Percentiles rank a stretch among this genome's conserved stretches.
Conservation (phyloP, 2,888 invertebrate species). For the Cephus runcator region DNA sequence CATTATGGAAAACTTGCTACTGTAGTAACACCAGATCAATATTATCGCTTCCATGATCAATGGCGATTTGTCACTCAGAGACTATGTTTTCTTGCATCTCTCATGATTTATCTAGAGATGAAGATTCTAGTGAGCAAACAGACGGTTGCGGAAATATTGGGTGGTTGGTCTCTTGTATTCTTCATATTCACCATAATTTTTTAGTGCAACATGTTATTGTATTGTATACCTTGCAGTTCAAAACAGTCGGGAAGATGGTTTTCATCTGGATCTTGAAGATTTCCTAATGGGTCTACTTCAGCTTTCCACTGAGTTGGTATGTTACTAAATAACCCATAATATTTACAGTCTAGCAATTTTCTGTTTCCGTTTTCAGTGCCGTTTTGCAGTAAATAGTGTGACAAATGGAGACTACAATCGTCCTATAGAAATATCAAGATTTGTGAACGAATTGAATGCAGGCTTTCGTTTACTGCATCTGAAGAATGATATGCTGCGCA, state of each 20-base stretch:
- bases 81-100: slow-evolving; percentile 80
- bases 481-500: slow-evolving; percentile 89
- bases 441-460: slow-evolving; percentile 87
- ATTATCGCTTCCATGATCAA: slow-evolving; percentile 88
- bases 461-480: slow-evolving; percentile 90
- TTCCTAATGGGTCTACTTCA: slow-evolving; percentile 86
- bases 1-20: slow-evolving; percentile 74
- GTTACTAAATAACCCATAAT: slow-evolving; percentile 30
- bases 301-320: slow-evolving; percentile 86
- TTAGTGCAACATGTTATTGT: neutral
- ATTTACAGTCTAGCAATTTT: neutral
- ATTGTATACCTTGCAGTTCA: slow-evolving; percentile 71
- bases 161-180: slow-evolving; percentile 68
- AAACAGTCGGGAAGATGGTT: slow-evolving; percentile 76
- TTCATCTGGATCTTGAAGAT: slow-evolving; percentile 92
- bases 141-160: slow-evolving; percentile 81
- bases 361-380: slow-evolving; percentile 68
- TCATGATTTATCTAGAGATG: slow-evolving; percentile 83
- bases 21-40: slow-evolving; percentile 80
- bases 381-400: slow-evolving; percentile 86
- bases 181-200: neutral
- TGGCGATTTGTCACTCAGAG: slow-evolving; percentile 88
- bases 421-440: slow-evolving; percentile 85
- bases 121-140: slow-evolving; percentile 80
- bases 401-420: slow-evolving; percentile 85